Evolutionary conservation across 2,113 vertebrate genomes (phyloP).

Genomic region (Anser cygnoides): DNA sequence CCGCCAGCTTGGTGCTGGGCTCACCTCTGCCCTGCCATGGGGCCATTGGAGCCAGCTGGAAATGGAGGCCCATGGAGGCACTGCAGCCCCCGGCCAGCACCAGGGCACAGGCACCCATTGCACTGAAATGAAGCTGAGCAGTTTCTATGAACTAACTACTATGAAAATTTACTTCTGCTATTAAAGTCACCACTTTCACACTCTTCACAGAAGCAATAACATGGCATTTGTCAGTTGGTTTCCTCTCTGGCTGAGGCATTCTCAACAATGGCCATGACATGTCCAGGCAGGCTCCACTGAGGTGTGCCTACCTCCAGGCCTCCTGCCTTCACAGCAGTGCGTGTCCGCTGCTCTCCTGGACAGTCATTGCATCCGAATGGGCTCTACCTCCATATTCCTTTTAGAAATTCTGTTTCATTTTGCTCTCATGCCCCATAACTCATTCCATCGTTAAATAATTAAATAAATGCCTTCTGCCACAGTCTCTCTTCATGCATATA

Average conservation of each 20-base stretch:
- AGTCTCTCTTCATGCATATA: fast-evolving
- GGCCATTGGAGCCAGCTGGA: no score
- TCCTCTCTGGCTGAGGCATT: background rate
- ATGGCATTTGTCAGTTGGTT: background rate
- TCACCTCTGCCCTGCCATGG: no score
- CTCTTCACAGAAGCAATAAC: background rate
- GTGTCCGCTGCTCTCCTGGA: background rate
- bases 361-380: background rate
- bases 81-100: fast-evolving
- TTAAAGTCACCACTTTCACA: no score
- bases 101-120: background rate
- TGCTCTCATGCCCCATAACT: background rate
- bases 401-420: background rate
- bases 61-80: no score
- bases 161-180: background rate
- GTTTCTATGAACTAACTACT: background rate
- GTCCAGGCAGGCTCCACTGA: no score
- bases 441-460: background rate
- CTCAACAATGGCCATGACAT: background rate
- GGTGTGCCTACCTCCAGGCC: background rate
- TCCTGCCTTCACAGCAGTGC: background rate
- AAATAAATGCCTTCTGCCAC: background rate
- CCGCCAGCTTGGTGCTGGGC: no score
- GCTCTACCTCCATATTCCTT: background rate
- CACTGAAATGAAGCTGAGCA: background rate